Evolutionary conservation across 2,888 invertebrate species (phyloP).

Genomic region (Andrena trimmerana): DNA sequence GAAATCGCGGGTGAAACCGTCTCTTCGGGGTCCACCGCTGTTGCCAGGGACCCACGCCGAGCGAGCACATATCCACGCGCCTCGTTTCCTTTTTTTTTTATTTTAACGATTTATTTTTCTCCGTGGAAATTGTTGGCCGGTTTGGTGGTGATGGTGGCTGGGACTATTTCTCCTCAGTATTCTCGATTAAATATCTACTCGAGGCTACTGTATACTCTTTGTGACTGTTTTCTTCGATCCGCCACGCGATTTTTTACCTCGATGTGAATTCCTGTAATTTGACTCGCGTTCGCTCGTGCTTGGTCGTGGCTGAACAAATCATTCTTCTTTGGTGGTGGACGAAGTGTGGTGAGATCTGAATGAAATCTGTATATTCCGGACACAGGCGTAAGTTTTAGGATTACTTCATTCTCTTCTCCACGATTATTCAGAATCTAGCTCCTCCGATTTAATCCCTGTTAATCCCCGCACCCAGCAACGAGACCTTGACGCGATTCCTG

Average conservation of each 20-base stretch:
- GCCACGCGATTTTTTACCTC: not conserved
- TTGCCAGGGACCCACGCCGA: not conserved
- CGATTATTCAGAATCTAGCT: not conserved
- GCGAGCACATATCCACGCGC: not conserved
- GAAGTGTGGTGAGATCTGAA: not conserved
- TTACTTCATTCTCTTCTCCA: not conserved
- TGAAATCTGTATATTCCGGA: too few relatives aligned
- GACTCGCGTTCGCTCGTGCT: not conserved
- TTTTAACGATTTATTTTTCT: not conserved
- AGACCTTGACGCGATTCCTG: not conserved
- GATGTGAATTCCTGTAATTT: not conserved
- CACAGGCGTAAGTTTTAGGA: too few relatives aligned
- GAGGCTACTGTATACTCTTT: not conserved
- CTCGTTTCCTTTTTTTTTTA: not conserved
- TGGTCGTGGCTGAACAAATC: not conserved
- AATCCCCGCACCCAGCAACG: not conserved
- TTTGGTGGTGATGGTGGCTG: not conserved
- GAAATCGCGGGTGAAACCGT: constrained; percentile 29
- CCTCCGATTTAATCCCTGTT: not conserved
- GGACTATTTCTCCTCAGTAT: not conserved
- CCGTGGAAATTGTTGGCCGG: not conserved
- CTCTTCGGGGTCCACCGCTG: not conserved
- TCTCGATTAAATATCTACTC: not conserved
- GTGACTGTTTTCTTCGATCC: not conserved
- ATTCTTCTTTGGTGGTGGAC: not conserved